Percentiles rank a stretch among this genome's conserved stretches.
Conservation (phyloP, 2,888 invertebrate genomes). For the Dasypogon diadema region DNA sequence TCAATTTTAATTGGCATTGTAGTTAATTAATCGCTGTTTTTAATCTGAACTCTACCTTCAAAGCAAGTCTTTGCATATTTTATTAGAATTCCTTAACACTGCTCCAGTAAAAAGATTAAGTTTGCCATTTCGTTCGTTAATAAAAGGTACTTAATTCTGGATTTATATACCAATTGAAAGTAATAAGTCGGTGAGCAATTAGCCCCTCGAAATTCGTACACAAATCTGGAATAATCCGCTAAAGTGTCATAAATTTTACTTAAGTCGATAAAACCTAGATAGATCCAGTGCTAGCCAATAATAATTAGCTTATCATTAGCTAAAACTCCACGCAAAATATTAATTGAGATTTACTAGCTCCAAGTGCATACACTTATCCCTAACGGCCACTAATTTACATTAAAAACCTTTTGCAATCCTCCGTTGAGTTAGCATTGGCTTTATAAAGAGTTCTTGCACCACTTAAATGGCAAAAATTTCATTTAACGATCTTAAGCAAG, state of each 20-base stretch:
- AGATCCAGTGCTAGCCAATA: not conserved
- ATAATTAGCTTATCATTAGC: conserved; percentile 16
- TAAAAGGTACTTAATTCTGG: too few species aligned
- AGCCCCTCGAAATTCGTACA: too few species aligned
- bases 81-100: too few species aligned
- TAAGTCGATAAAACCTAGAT: too few species aligned
- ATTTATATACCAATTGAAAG: too few species aligned
- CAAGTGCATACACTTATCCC: not conserved
- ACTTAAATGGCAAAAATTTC: conserved; percentile 37
- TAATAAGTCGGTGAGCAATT: too few species aligned
- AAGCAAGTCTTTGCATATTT: too few species aligned
- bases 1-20: too few species aligned
- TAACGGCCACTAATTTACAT: not conserved
- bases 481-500: conserved; percentile 40
- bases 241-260: conserved; percentile 4
- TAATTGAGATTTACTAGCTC: conserved; percentile 26
- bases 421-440: not conserved
- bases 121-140: too few species aligned
- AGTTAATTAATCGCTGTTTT: too few species aligned
- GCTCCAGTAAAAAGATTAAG: too few species aligned
- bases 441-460: conserved; percentile 35
- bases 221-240: not conserved
- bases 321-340: conserved; percentile 20
- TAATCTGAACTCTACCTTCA: too few species aligned
- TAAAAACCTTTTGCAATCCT: not conserved